Evolutionary conservation across 2,797 vertebrate species (phyloP), one percentile per base, ranked within the genome.

Genomic region (Merluccius polli): DNA sequence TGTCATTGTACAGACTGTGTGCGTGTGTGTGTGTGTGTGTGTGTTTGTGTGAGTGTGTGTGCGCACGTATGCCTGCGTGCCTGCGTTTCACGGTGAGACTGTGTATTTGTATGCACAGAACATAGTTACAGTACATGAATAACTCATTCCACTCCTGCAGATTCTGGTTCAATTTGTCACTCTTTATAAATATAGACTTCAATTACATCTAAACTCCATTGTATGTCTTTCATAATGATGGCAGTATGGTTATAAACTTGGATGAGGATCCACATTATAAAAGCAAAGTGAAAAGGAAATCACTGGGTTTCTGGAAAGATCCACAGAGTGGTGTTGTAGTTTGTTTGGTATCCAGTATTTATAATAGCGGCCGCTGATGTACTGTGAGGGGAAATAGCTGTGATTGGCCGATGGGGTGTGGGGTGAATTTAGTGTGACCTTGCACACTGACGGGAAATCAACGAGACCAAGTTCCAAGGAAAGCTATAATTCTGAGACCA

Each of bases 401-500:
- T 63, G 83, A 89, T 87, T 86, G 88, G 85, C 82, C 84, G 84
- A 88, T 86, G 81, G 85, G 86, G 87, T 90, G 88, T 87, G 82
- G 88, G 88, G 85, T 85, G 87, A 89, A 87, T 82, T 82, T 87
- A 85, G 88, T 84, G 79, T 90, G 89, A 91, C 87, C 88, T 79
- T 88, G 82, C 72, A 82, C 82, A 82, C 78, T 91, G 88, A 90
- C 88, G 85, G 91, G 91, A 91, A 91, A 89, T 84, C 70, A 79
- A 85, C 81, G 7, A 75, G 78, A 86, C 80, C 73, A 27, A 79
- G 79, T 82, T 93, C 91, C 91, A 92, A 91, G 80, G 79, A 91
- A 91, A 92, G 89, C 89, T 92, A 88, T 92, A 90, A 92, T 89
- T 90, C 87, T 68, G 44, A 77, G 78, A 82, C 75, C 74, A 63